Conservation (phyloP, 2,797 vertebrate species). For the Chromobotia macracanthus region DNA sequence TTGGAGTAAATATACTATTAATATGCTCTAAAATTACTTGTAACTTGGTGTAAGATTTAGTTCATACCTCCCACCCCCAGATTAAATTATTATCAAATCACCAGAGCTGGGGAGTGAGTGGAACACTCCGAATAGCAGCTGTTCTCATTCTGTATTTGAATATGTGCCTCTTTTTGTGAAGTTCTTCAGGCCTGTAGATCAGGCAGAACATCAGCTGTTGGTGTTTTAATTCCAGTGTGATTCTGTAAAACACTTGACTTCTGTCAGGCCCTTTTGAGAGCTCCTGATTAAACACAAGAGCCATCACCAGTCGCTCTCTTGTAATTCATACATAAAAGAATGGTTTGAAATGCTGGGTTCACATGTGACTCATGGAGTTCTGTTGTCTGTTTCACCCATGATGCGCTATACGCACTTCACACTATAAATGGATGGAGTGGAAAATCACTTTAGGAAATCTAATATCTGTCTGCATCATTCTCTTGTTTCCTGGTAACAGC, state of each 20-base stretch:
- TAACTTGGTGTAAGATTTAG: too few species aligned
- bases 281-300: conserved; percentile 1
- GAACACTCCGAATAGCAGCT: not conserved
- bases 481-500: conserved; percentile 32
- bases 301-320: not conserved
- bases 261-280: not conserved
- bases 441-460: conserved; percentile 44
- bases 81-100: too few species aligned
- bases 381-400: not conserved
- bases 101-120: not conserved
- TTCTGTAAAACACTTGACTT: not conserved
- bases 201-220: not conserved
- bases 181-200: not conserved
- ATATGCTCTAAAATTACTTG: too few species aligned
- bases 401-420: not conserved
- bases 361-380: not conserved
- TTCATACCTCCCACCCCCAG: too few species aligned
- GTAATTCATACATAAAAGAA: conserved; percentile 23
- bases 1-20: too few species aligned
- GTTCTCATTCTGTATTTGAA: not conserved
- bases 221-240: not conserved
- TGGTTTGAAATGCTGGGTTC: not conserved
- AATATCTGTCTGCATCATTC: conserved; percentile 24
- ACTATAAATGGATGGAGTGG: conserved; percentile 24
- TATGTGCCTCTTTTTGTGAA: not conserved